Base-by-base conservation (phyloP, 2,797 vertebrate genomes). In the Echeneis naucrates region DNA sequence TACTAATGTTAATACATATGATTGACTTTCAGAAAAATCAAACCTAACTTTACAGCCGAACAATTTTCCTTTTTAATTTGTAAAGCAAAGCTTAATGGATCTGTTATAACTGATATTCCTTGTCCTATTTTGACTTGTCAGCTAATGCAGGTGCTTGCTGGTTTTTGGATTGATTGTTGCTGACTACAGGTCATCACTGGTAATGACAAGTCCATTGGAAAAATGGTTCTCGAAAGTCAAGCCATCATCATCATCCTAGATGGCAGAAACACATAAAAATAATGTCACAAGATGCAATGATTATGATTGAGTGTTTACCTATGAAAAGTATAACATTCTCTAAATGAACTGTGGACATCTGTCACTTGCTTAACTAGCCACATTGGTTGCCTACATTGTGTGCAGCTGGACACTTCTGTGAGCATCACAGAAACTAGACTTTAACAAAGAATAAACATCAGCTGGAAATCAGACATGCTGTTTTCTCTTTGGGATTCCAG, bases 161-260 rank as follows among this genome's bases (percentile, higher is more conserved):
- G 33, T 44, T 37, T 27, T 32, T 65, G 14, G 1, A 2, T 35
- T 59, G 27, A 21, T 63, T 55, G 35, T 64, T 17, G 14, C 23
- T 38, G 70, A 57, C 77, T 85, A 92, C 69, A 93, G 44, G 83
- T 95, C 94, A 4, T 94, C 93, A 10, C 59, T 72, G 19, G 77
- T 92, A 40, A 94, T 26, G 10, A 58, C 24, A 24, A 94, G 80
- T 56, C 61, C 88, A n/a, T 65, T 83, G 54, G 76, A 50, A 6
- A 44, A 30, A 0, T 24, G 37, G 75, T 93, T 95, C 64, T 89
- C 85, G 24, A 89, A 0, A 47, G 64, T 56, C 13, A 89, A 10
- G 11, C 17, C 83, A 2, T 91, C 90, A 0, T 86, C 87, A 0
- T 89, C 82, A 2, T 89, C 87, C 92, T 93, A 68, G 23, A 55